These are phyloP conservation scores for Seira sanloemensis DNA, from an alignment of 2,888 invertebrate species.

Conservation along the genomic window DNA sequence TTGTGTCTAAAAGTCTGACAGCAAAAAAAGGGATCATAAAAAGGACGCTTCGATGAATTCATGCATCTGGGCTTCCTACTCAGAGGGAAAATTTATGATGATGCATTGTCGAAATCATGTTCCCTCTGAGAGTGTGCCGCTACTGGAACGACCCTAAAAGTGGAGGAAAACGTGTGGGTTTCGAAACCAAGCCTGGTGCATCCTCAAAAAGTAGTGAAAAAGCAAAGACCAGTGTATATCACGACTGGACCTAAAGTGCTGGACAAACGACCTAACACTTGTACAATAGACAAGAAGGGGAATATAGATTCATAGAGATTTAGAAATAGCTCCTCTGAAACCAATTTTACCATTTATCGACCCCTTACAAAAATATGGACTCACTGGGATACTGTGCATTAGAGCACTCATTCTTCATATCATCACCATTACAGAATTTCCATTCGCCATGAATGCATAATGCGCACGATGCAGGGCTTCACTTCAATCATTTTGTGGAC, in stretches of 20 bases:
- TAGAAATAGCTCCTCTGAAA: too few species aligned
- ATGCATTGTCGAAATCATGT: neutral
- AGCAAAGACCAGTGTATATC: too few species aligned
- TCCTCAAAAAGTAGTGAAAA: too few species aligned
- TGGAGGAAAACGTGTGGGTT: too few species aligned
- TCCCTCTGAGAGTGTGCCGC: neutral
- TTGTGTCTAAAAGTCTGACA: neutral
- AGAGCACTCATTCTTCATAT: neutral
- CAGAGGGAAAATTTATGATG: neutral
- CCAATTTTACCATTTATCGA: too few species aligned
- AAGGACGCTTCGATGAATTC: neutral
- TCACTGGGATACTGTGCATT: neutral
- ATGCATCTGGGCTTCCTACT: neutral
- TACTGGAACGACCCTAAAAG: neutral
- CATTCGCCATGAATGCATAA: conserved; percentile 23
- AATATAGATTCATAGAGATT: too few species aligned
- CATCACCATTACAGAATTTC: neutral
- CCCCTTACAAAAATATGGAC: too few species aligned
- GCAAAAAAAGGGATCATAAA: neutral
- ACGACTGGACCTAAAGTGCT: too few species aligned
- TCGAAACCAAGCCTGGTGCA: too few species aligned
- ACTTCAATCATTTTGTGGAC: conserved; percentile 14
- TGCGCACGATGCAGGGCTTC: neutral
- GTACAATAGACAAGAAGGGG: too few species aligned
- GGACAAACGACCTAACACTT: too few species aligned